These are phyloP conservation scores for Nerophis lumbriciformis DNA, from an alignment of 2,113 vertebrate genomes.

Conservation along the genomic window DNA sequence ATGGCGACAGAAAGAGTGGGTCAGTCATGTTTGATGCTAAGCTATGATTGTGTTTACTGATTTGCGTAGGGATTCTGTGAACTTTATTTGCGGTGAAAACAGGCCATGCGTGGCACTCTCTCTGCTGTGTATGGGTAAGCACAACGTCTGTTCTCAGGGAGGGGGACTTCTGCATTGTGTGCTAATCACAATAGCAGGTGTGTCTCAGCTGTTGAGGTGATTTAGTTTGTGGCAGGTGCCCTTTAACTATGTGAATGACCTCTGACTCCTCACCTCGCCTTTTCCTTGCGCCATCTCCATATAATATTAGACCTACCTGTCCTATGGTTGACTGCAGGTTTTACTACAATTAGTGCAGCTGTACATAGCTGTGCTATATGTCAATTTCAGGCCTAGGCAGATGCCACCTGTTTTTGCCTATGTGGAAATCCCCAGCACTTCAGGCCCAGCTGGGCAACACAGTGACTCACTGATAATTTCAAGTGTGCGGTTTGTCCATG, in stretches of 20 bases:
- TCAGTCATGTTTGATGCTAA: conserved; percentile 47
- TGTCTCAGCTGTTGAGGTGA: conserved; percentile 51
- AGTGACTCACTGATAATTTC: conserved; percentile 61
- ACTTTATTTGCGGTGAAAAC: conserved; percentile 68
- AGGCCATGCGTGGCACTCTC: conserved; percentile 47
- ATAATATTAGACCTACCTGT: conserved; percentile 27
- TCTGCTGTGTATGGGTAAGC: conserved; percentile 62
- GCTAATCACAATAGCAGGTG: conserved; percentile 51
- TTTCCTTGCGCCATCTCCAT: conserved; percentile 3
- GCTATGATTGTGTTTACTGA: conserved; percentile 50
- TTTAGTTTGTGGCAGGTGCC: conserved; percentile 17
- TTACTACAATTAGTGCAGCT: conserved; percentile 42
- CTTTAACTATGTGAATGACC: conserved; percentile 35
- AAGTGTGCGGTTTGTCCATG: conserved; percentile 37
- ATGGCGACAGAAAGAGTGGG: conserved; percentile 25
- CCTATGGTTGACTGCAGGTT: conserved; percentile 33
- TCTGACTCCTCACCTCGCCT: conserved; percentile 24
- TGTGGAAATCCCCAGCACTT: conserved; percentile 65
- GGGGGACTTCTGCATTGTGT: conserved; percentile 11
- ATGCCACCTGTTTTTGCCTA: conserved; percentile 62
- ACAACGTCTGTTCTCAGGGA: conserved; percentile 25
- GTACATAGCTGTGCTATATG: conserved; percentile 26
- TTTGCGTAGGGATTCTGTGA: conserved; percentile 54
- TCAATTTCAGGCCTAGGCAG: conserved; percentile 44
- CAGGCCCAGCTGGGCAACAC: conserved; percentile 46